These are phyloP conservation scores for Cheilosia urbana DNA, from an alignment of 2,888 invertebrate genomes.

Conservation along the genomic window DNA sequence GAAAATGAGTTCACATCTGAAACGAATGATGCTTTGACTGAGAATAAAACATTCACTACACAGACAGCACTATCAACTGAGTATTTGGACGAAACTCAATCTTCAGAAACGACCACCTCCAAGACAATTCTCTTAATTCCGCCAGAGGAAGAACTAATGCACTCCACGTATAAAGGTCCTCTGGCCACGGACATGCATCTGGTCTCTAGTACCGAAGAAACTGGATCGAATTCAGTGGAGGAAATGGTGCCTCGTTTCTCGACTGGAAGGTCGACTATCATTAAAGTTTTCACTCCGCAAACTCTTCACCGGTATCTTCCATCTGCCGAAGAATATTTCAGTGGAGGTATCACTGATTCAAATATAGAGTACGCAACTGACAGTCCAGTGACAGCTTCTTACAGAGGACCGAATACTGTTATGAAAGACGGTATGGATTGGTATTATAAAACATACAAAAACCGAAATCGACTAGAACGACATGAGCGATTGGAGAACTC, in stretches of 20 bases:
- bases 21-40: constrained; percentile 11
- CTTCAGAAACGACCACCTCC: constrained; percentile 80
- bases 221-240: constrained; percentile 63
- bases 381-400: constrained; percentile 78
- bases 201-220: constrained; percentile 45
- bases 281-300: constrained; percentile 85
- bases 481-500: constrained; percentile 61
- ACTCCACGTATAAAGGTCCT: constrained; percentile 7
- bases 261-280: constrained; percentile 86
- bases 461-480: constrained; percentile 61
- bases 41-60: constrained; percentile 21
- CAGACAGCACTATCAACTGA: constrained; percentile 54
- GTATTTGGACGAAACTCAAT: constrained; percentile 77
- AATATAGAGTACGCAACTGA: constrained; percentile 70
- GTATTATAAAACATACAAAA: constrained; percentile 85
- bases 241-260: constrained; percentile 79
- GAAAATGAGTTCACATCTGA: constrained; percentile 77
- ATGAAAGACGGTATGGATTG: constrained; percentile 88
- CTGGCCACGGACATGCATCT: constrained; percentile 47
- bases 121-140: constrained; percentile 83
- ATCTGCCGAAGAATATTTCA: constrained; percentile 83
- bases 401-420: constrained; percentile 82
- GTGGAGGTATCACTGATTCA: constrained; percentile 53
- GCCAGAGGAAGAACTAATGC: constrained; percentile 80
- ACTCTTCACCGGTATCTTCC: constrained; percentile 80